Evolutionary conservation across 2,888 invertebrate genomes (phyloP).

Genomic region (Caenorhabditis sp.): DNA sequence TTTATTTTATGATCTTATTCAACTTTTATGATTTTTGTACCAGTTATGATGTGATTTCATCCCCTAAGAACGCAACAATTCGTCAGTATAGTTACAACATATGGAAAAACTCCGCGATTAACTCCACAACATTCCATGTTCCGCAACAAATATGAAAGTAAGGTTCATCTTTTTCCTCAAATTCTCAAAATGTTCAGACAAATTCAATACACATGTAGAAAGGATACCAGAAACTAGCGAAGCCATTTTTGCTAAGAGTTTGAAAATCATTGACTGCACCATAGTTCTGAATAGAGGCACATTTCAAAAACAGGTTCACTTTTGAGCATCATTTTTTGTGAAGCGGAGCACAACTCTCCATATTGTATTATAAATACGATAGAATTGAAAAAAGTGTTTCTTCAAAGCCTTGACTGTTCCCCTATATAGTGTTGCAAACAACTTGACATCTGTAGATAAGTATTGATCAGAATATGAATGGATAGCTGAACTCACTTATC

Average conservation of each 20-base stretch:
- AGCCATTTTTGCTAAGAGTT: conserved; percentile 39
- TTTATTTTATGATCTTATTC: too few relatives aligned
- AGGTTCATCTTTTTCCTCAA: too few relatives aligned
- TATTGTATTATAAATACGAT: too few relatives aligned
- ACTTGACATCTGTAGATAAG: too few relatives aligned
- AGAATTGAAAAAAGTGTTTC: too few relatives aligned
- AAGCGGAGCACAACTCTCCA: too few relatives aligned
- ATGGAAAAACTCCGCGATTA: conserved; percentile 46
- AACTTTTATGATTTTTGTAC: conserved; percentile 29
- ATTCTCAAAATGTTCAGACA: too few relatives aligned
- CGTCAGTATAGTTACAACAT: conserved; percentile 48
- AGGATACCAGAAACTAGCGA: conserved; percentile 27
- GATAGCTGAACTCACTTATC: too few relatives aligned
- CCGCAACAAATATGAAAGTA: conserved; percentile 44
- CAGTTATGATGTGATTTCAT: conserved; percentile 39
- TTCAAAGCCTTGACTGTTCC: too few relatives aligned
- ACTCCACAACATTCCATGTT: conserved; percentile 46
- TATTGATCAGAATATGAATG: too few relatives aligned
- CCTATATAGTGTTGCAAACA: too few relatives aligned
- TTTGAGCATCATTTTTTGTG: too few relatives aligned
- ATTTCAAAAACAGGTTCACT: conserved; percentile 44
- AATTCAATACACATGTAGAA: conserved; percentile 30
- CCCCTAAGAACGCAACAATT: conserved; percentile 45
- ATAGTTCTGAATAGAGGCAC: conserved; percentile 33
- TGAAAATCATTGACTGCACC: conserved; percentile 43